Base-by-base conservation (phyloP, 1,140 invertebrate genomes). In the Drosophila orena region DNA sequence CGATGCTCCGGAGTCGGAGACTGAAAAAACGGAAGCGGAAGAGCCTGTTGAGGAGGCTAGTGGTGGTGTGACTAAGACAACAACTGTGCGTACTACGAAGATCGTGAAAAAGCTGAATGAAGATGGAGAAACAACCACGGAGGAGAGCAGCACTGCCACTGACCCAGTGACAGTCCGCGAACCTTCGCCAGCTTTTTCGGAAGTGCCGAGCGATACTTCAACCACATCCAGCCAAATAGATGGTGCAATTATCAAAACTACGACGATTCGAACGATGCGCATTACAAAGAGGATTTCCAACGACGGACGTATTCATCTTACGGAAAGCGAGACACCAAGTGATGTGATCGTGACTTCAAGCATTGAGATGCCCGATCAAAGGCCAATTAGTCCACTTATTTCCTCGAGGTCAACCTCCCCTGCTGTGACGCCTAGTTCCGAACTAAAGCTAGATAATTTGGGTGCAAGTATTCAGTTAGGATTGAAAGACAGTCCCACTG, bases 171-270 rank as follows among this genome's bases (percentile, higher is more conserved):
- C 77, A 7, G 77, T 90, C 12, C 80, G 84, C 0, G 86, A 81
- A 71, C 49, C 17, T 10, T 81, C 83, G 7, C 89, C 89, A 56
- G 66, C 79, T 2, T 75, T 83, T 55, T 85, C 83, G 12, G 90
- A 91, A 66, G 43, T 89, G 44, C 90, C 76, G 2, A 90, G 78
- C 49, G 90, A 91, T 56, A 54, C 77, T n/a, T 91, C 86, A 49
- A 91, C 84, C 0, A 78, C 86, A 69, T 90, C 85, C n/a, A 91
- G 86, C 47, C 90, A 91, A 77, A 46, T 89, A 27, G 90, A 91
- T 77, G 90, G 90, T 22, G 90, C 90, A 30, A 91, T 91, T 22
- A 91, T 91, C n/a, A 91, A 91, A 55, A 91, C 90, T 35, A 91
- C 90, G 12, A 91, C 90, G 12, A 91, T 91, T 75, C 86, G 90